Evolutionary conservation across 2,113 vertebrate genomes (phyloP).

Genomic region (Lasiurus borealis): DNA sequence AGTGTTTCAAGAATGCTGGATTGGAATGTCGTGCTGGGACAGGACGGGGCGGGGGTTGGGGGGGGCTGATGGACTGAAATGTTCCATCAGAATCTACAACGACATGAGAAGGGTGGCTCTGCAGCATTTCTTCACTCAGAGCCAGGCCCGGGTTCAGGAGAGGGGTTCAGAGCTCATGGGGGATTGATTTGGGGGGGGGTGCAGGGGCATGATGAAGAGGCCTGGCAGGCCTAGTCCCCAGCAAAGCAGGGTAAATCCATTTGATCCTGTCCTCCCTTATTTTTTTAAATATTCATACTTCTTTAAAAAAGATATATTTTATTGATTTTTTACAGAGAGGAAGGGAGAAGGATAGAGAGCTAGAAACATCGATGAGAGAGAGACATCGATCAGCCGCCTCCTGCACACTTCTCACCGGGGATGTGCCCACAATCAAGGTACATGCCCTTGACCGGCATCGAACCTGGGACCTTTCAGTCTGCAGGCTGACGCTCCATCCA

Average conservation of each 20-base stretch:
- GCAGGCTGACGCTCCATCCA: no score
- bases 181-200: constrained; percentile 3
- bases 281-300: no score
- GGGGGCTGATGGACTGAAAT: not conserved
- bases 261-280: not conserved
- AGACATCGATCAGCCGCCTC: no score
- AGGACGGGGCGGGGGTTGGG: not conserved
- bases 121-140: constrained; percentile 47
- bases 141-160: not conserved
- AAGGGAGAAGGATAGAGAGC: no score
- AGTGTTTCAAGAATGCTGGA: constrained; percentile 57
- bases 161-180: not conserved
- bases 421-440: no score
- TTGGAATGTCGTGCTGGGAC: not conserved
- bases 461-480: no score
- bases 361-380: no score
- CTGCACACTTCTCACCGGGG: no score
- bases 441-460: no score
- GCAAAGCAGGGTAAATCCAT: not conserved
- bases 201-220: not conserved
- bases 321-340: no score
- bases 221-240: not conserved
- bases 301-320: no score
- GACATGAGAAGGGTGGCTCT: constrained; percentile 43
- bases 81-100: not conserved